phyloP scores from a whole-genome alignment of 2,888 invertebrate genomes.

The Drosophila atroscutellata region DNA sequence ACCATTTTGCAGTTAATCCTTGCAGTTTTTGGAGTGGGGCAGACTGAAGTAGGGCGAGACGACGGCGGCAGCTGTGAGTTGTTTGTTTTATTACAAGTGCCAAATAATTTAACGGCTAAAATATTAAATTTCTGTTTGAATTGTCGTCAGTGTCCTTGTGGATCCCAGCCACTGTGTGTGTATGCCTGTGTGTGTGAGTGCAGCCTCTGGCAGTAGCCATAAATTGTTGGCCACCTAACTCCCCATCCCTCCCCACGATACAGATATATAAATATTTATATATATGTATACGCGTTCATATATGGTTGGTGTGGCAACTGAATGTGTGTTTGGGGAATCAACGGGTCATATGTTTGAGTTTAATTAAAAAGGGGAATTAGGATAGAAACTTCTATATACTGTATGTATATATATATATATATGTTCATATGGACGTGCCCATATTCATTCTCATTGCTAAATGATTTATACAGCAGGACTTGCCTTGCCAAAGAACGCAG shows the following conservation, averaged over 20 bases:
- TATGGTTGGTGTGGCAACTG: conserved; percentile 56
- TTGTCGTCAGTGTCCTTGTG: conserved; percentile 64
- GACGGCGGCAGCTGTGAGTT: conserved; percentile 58
- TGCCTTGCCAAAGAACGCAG: conserved; percentile 4
- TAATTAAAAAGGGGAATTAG: conserved; percentile 79
- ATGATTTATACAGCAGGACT: conserved; percentile 54
- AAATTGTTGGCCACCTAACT: conserved; percentile 57
- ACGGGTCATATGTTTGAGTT: conserved; percentile 75
- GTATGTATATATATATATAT: neutral
- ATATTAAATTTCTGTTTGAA: conserved; percentile 81
- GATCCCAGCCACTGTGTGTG: conserved; percentile 4
- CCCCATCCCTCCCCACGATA: neutral
- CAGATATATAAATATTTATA: neutral
- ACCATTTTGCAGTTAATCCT: conserved; percentile 71
- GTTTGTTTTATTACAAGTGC: conserved; percentile 81
- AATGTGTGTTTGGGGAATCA: conserved; percentile 78
- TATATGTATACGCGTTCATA: neutral
- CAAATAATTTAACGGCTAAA: conserved; percentile 82
- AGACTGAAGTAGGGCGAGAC: conserved; percentile 5
- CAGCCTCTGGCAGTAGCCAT: conserved; percentile 57
- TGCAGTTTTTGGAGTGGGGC: conserved; percentile 27
- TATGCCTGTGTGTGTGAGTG: conserved; percentile 19
- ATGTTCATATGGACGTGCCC: conserved; percentile 17
- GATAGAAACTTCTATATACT: conserved; percentile 46
- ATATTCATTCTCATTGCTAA: conserved; percentile 41